phyloP scores from a whole-genome alignment of 92 coral and sea anemone genomes.

The Zoanthus sociatus region DNA sequence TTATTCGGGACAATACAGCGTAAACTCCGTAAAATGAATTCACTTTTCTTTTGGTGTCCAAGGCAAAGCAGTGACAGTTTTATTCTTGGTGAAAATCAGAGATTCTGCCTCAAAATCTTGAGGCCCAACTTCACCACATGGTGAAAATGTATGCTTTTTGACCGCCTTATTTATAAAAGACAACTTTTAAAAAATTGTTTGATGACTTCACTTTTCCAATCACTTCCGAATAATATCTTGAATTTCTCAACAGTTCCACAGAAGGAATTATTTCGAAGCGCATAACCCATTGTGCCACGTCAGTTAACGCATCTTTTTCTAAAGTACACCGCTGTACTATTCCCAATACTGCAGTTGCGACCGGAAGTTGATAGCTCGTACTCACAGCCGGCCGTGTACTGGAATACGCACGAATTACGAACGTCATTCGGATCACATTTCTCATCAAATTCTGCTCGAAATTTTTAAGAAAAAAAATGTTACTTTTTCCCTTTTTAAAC shows the following conservation, averaged over 20 bases:
- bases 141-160: conserved; percentile 10
- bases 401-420: too few species aligned
- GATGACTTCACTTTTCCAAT: background rate
- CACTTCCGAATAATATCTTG: background rate
- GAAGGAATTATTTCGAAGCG: background rate
- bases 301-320: conserved; percentile 4
- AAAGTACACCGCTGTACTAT: background rate
- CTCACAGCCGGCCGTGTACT: too few species aligned
- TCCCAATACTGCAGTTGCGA: background rate
- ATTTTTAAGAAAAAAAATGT: background rate
- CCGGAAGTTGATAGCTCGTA: background rate
- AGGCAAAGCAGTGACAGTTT: conserved; percentile 13
- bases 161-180: background rate
- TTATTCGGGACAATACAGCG: background rate
- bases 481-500: background rate
- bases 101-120: background rate
- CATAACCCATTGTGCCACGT: conserved; percentile 11
- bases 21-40: background rate
- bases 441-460: background rate
- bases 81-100: background rate
- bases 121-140: conserved; percentile 3
- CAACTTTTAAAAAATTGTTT: background rate
- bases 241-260: background rate
- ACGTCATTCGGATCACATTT: background rate
- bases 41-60: background rate